A percentile compares a stretch with the other conserved stretches of the same genome.
Conservation (phyloP, 92 coral and sea anemone species). For the Bergia puertoricense region DNA sequence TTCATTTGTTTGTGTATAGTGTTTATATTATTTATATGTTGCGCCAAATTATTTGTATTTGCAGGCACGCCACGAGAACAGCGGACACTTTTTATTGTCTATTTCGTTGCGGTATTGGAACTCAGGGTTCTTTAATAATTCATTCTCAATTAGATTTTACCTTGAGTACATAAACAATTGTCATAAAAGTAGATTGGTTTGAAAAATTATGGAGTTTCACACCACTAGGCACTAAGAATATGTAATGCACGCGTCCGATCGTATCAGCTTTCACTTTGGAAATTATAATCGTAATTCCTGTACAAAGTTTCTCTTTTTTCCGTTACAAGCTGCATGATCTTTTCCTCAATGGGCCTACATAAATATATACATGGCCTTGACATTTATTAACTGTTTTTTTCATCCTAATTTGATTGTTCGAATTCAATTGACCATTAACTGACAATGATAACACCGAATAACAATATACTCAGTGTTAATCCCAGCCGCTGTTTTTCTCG, state of each 20-base stretch:
- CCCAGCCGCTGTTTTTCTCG: not conserved
- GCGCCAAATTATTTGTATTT: too few species aligned
- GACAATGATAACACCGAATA: not conserved
- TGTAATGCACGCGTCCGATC: not conserved
- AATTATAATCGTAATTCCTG: not conserved
- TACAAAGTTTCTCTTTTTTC: too few species aligned
- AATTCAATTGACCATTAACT: not conserved
- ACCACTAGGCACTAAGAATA: too few species aligned
- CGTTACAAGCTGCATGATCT: not conserved
- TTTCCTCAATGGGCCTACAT: not conserved
- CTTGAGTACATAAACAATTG: not conserved
- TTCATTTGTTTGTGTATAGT: too few species aligned
- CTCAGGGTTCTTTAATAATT: too few species aligned
- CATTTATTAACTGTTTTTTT: not conserved
- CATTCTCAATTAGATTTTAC: too few species aligned
- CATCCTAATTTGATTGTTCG: not conserved
- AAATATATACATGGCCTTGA: not conserved
- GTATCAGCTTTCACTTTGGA: not conserved
- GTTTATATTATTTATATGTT: too few species aligned
- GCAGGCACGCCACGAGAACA: too few species aligned
- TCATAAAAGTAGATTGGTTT: not conserved
- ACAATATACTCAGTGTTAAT: not conserved
- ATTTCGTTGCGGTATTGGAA: too few species aligned
- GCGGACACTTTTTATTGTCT: too few species aligned
- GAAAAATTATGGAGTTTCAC: not conserved